These are phyloP conservation scores for Chloebia gouldiae DNA, from an alignment of 2,113 vertebrate genomes.

Conservation along the genomic window DNA sequence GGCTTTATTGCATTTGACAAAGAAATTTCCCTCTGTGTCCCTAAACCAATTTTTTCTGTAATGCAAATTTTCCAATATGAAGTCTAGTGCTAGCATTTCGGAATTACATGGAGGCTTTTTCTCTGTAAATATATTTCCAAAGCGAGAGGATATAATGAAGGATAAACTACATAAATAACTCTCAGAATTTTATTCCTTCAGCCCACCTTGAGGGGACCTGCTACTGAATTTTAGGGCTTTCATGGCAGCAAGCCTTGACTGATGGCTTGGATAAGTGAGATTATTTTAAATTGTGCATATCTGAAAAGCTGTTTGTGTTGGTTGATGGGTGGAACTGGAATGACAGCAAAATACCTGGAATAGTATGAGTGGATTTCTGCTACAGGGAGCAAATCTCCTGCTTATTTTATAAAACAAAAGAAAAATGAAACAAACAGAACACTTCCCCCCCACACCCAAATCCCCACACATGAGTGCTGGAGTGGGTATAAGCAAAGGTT, in stretches of 20 bases:
- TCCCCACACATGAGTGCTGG: fast-evolving
- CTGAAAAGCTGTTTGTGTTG: neutral
- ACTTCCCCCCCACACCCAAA: neutral
- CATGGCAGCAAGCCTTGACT: neutral
- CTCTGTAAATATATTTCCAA: neutral
- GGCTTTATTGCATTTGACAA: neutral
- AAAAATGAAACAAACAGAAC: neutral
- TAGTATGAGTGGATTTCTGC: neutral
- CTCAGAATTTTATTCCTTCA: neutral
- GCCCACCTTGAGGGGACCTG: neutral
- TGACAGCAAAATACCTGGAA: neutral
- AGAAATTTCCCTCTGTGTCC: neutral
- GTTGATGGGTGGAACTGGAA: neutral
- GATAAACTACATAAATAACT: neutral
- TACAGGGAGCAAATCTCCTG: neutral
- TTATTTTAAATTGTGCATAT: fast-evolving
- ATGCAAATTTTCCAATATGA: neutral
- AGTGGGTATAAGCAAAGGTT: neutral
- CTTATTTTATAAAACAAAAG: neutral
- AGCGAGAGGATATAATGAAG: neutral
- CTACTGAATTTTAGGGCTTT: neutral
- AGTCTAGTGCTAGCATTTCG: neutral
- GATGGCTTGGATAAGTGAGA: neutral
- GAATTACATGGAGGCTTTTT: neutral
- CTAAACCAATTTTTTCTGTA: neutral